Evolutionary conservation across 2,797 vertebrate genomes (phyloP), one percentile per base, ranked within the genome.

Genomic region (Amphiprion clarkii): DNA sequence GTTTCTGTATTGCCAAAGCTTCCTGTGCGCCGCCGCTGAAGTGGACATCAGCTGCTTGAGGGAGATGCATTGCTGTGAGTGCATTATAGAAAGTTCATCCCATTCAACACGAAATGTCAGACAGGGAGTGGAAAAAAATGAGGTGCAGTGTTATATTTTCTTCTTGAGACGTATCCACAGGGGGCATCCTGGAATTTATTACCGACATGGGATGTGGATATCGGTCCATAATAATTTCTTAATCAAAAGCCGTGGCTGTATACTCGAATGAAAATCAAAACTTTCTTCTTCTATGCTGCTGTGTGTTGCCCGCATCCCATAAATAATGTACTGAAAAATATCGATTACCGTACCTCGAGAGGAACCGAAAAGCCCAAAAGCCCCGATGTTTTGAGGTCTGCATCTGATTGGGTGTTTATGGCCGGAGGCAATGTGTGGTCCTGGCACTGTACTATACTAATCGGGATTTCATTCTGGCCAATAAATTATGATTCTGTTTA

Each of bases 341-440:
- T 90, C 84, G 92, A 94, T 94, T 76, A 74, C 88, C 83, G 82
- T 79, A 84, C 61, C 84, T 80, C 61, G n/a, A 62, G 74, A 83
- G 79, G 78, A 87, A 85, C 76, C 44, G n/a, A 58, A 57, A 77
- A 39, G 11, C 73, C 65, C 79, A 58, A 53, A 82, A 59, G 72
- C 73, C 69, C 67, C 29, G 21, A 71, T 83, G 84, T 83, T 86
- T 78, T 69, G 63, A 84, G 78, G 57, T 71, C 39, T 79, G 65
- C 39, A 55, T 73, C 68, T 82, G 80, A 84, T 81, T 91, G 83
- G 78, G 78, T 85, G 25, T 62, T 78, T 46, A 60, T 90, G 74
- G 82, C 87, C 70, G n/a, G 27, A 62, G 84, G 88, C 86, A 17
- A 71, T 27, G 39, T 66, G 62, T 55, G 67, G 67, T 75, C 63